Percentiles rank a stretch among this genome's conserved stretches.
Conservation (phyloP, 2,888 invertebrate genomes). For the Machimus rusticus region DNA sequence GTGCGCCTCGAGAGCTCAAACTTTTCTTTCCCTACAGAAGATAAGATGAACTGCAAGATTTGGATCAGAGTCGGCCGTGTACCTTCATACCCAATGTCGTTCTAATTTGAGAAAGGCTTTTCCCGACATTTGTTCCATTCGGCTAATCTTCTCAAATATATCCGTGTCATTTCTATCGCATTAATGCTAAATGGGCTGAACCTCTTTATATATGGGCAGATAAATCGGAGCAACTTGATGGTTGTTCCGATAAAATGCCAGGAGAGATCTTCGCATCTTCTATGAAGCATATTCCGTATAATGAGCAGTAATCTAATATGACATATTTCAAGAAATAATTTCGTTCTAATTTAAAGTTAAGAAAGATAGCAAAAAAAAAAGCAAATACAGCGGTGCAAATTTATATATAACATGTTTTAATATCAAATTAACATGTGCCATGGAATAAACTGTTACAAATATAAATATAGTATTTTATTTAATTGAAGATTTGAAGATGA, state of each 20-base stretch:
- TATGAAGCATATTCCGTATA: neutral
- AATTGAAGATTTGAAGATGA: too few relatives aligned
- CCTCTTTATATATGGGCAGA: neutral
- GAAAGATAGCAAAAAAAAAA: too few relatives aligned
- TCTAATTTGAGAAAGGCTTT: constrained; percentile 15
- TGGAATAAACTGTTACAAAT: too few relatives aligned
- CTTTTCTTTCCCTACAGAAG: neutral
- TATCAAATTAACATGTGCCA: too few relatives aligned
- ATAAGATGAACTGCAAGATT: constrained; percentile 38
- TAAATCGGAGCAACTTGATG: neutral
- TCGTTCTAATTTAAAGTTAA: neutral
- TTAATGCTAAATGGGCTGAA: neutral
- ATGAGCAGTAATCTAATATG: neutral
- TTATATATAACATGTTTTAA: too few relatives aligned
- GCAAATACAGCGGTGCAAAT: too few relatives aligned
- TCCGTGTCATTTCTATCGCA: constrained; percentile 1
- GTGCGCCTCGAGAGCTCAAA: neutral
- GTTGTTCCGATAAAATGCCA: neutral
- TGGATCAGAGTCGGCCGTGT: neutral
- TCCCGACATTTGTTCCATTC: neutral
- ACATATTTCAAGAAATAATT: neutral
- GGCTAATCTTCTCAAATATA: constrained; percentile 4
- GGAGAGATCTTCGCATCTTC: neutral
- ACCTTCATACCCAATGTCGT: neutral
- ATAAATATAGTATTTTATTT: too few relatives aligned